Evolutionary conservation across 2,797 vertebrate species (phyloP), one percentile per base, ranked within the genome.

Genomic region (Rhinoraja longicauda): DNA sequence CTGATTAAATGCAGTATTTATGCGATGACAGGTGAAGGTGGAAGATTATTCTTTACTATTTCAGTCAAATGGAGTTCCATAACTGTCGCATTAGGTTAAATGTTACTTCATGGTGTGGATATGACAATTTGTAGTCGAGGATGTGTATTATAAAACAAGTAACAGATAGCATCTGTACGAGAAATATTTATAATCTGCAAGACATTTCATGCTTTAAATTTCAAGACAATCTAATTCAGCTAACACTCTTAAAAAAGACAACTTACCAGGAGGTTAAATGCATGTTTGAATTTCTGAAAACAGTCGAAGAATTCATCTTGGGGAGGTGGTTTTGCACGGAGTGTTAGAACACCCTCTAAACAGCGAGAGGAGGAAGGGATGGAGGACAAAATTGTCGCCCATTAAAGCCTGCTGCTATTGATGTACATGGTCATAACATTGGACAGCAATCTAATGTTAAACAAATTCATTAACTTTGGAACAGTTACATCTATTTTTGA

Each of bases 271-370:
- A 99, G 97, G 95, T 99, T 99, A 96, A 99, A 99, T 93, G 97
- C 98, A 93, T 99, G 97, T 93, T 99, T 99, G 95, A 99, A 99
- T 93, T 99, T 99, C 95, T 99, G 99, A 94, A 99, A 97, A 95
- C 98, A 99, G 95, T 99, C 97, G 0, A 99, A 53, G 93, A 99
- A 99, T 93, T 98, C 98, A n/a, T 98, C 97, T 93, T 98, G 96
- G 15, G 94, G 93, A 0, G 98, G 99, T 9, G 98, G 97, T 93
- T 97, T 98, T 90, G 98, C 97, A 93, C 99, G 96, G 92, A 99
- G 97, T 0, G 98, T 99, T 93, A 99, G 96, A 94, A 99, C 97
- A 70, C 99, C 99, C 97, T 99, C 99, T 99, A 94, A 94, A 93
- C 94, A 78, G 39, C 94, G 94, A 5, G 21, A 21, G 53, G 70